These are phyloP conservation scores for Capromys pilorides DNA, from an alignment of 2,797 vertebrate species.

Conservation along the genomic window DNA sequence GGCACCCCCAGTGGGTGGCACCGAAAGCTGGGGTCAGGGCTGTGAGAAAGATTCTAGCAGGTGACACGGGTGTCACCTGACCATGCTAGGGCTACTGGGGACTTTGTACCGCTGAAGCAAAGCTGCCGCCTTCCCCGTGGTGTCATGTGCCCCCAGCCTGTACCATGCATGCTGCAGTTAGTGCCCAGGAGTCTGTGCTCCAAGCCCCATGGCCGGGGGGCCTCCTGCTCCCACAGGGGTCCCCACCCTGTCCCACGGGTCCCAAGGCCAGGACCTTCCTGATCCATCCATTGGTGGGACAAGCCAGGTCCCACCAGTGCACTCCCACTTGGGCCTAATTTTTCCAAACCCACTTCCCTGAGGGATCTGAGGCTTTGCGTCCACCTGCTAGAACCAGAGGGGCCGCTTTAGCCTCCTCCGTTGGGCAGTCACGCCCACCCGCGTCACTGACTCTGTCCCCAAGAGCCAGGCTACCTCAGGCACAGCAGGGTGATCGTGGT, in stretches of 20 bases:
- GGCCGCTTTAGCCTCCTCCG: neutral
- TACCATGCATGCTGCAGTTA: rapidly evolving
- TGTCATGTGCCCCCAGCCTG: no score
- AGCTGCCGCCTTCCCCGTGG: neutral
- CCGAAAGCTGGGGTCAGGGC: neutral
- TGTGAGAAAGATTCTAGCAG: neutral
- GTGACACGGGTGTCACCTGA: neutral
- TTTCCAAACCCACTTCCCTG: neutral
- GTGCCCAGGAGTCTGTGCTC: rapidly evolving
- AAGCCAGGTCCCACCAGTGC: neutral
- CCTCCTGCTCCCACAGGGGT: rapidly evolving
- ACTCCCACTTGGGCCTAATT: neutral
- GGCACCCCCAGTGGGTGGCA: rapidly evolving
- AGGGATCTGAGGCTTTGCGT: neutral
- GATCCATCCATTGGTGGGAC: neutral
- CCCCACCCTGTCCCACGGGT: neutral
- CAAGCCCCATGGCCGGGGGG: neutral
- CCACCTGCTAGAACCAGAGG: neutral
- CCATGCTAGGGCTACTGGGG: rapidly evolving
- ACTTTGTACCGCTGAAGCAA: neutral
- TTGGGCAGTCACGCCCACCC: neutral
- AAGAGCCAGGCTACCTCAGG: neutral
- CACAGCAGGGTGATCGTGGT: rapidly evolving
- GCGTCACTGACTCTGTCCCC: neutral
- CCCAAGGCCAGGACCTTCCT: neutral